Evolutionary conservation across 1,140 invertebrate species (phyloP), one percentile per base, ranked within the genome.

Genomic region (Chironomus striatipennis): DNA sequence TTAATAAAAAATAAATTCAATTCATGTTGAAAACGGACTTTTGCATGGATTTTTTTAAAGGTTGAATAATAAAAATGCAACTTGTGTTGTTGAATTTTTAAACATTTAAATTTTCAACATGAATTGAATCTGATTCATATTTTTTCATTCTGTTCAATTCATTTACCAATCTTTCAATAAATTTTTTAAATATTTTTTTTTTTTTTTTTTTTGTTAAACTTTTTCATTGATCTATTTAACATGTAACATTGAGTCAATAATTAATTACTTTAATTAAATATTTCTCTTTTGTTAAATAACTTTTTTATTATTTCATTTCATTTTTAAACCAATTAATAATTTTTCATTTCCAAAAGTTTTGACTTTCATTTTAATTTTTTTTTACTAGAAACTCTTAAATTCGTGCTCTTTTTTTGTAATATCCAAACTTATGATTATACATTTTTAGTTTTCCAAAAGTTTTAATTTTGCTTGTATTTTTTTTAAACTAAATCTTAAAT

Each of bases 381-480:
- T 21, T 20, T 20, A 18, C 65, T 70, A 70, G 65, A 70, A 70
- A 70, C 65, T 70, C 20, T 70, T 70, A 70, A 70, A 70, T 70
- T 70, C 65, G 65, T 70, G 65, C 65, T 70, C 65, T 70, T 70
- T 70, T 20, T 70, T 70, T 70, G 20, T 18, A 70, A 70, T 70
- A 18, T 70, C 65, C 65, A 70, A 70, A 70, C 17, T 20, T 70
- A 70, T 18, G 9, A 20, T 18, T 70, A 20, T 70, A 57, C 18
- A 20, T 18, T 70, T 70, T 70, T 70, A 2, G 64, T 67, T 20
- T 70, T 70, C 17, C 65, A 70, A 70, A 70, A 70, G 6, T 18
- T 57, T 57, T 34, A 34, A 34, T 34, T 34, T 34, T 34, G 24
- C 24, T 34, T 34, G 24, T 34, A 34, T 34, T 34, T 34, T 34